Evolutionary conservation across 2,797 vertebrate genomes (phyloP).

Genomic region (Melanotaenia maccullochi): DNA sequence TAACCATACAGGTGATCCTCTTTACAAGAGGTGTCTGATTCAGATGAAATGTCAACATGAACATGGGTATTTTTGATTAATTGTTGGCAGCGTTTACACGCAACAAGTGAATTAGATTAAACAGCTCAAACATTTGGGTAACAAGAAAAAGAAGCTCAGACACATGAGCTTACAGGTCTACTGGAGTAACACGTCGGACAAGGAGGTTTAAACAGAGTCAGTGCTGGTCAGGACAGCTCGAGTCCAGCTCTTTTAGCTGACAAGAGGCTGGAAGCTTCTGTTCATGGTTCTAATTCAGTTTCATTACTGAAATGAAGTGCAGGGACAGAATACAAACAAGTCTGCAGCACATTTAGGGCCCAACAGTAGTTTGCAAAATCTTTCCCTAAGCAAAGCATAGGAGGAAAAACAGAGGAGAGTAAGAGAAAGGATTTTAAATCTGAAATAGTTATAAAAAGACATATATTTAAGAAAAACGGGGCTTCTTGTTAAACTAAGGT

Average conservation of each 20-base stretch:
- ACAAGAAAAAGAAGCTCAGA: too few species aligned
- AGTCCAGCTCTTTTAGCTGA: not conserved
- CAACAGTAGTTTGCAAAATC: not conserved
- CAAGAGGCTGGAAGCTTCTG: slow-evolving; percentile 21
- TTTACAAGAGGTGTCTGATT: too few species aligned
- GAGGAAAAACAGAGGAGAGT: not conserved
- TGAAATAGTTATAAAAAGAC: too few species aligned
- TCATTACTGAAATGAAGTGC: slow-evolving; percentile 18
- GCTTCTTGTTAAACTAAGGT: slow-evolving; percentile 7
- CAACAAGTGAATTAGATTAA: not conserved
- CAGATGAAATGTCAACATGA: too few species aligned
- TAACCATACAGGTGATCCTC: too few species aligned
- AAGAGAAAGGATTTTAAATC: not conserved
- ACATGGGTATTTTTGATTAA: too few species aligned
- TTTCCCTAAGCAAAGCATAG: not conserved
- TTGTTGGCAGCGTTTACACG: too few species aligned
- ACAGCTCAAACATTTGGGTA: too few species aligned
- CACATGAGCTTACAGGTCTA: not conserved
- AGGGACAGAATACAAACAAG: slow-evolving; percentile 15
- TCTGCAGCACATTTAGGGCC: not conserved
- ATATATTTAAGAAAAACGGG: not conserved
- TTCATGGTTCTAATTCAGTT: slow-evolving; percentile 21
- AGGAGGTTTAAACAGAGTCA: slow-evolving; percentile 23
- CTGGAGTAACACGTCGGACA: slow-evolving; percentile 25
- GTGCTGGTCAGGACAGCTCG: slow-evolving; percentile 15